Evolutionary conservation across 2,888 invertebrate genomes (phyloP).

Genomic region (Heliconius erato): DNA sequence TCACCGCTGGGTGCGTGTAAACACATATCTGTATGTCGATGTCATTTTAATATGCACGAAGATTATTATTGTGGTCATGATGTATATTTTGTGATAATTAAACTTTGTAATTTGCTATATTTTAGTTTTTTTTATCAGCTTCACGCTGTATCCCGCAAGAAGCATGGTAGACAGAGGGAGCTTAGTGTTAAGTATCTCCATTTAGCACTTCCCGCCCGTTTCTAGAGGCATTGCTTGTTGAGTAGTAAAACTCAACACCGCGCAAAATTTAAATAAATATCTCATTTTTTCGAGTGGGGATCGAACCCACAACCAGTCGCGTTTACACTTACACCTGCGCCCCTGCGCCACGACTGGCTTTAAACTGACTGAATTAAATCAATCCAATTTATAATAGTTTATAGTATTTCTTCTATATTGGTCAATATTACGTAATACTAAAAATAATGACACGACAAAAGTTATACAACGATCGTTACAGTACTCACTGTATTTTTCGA

Average conservation of each 20-base stretch:
- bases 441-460: constrained; percentile 20
- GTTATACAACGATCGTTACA: constrained; percentile 8
- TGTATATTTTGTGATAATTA: constrained; percentile 8
- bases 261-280: not conserved
- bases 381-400: too few relatives aligned
- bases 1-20: not conserved
- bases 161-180: not conserved
- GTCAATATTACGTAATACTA: not conserved
- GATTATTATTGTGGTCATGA: constrained; percentile 14
- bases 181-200: not conserved
- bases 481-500: constrained; percentile 22
- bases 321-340: too few relatives aligned
- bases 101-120: not conserved
- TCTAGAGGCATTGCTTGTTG: not conserved
- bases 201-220: not conserved
- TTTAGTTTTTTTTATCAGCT: not conserved
- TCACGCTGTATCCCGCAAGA: not conserved
- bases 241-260: not conserved
- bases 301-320: too few relatives aligned
- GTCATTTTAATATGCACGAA: constrained; percentile 3
- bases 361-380: too few relatives aligned
- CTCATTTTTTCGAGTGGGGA: not conserved
- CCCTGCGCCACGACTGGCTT: too few relatives aligned
- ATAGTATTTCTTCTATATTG: not conserved
- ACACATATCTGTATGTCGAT: not conserved